Percentiles rank a stretch among this genome's conserved stretches.
These are phyloP conservation scores for Corticium candelabrum DNA, from an alignment of 37 sponge, comb jelly and placozoan genomes.

Conservation along the genomic window DNA sequence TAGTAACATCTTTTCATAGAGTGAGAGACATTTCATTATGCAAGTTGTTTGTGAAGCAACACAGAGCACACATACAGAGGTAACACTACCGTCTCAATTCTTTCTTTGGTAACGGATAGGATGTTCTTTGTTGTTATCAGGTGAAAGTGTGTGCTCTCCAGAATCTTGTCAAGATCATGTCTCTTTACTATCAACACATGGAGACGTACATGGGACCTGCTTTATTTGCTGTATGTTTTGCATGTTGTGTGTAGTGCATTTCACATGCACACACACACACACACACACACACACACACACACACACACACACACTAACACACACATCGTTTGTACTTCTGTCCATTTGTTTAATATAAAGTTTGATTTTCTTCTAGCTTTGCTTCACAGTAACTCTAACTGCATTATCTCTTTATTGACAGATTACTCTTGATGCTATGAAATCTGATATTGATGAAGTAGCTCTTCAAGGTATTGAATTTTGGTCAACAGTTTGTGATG, in stretches of 20 bases:
- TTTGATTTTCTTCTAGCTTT: too few species aligned
- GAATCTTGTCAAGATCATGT: slow-evolving; percentile 87
- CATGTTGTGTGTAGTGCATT: too few species aligned
- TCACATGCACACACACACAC: too few species aligned
- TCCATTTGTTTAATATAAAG: too few species aligned
- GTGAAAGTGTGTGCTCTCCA: slow-evolving; percentile 86
- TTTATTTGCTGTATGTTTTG: slow-evolving; percentile 82
- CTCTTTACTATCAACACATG: slow-evolving; percentile 95
- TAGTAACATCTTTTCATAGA: too few species aligned
- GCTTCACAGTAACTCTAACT: too few species aligned
- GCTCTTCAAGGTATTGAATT: slow-evolving; percentile 97
- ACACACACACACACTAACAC: not conserved
- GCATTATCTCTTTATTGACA: slow-evolving; percentile 2
- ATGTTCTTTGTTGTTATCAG: slow-evolving; percentile 15
- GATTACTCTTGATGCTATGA: slow-evolving; percentile 97
- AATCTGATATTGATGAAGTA: slow-evolving; percentile 56
- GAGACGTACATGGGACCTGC: slow-evolving; percentile 99
- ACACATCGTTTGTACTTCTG: not conserved
- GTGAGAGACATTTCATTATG: slow-evolving; percentile 95
- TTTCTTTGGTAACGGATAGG: not conserved
- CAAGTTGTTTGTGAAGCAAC: slow-evolving; percentile 60
- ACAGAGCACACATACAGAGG: not conserved
- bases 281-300: too few species aligned
- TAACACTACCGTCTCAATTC: not conserved
- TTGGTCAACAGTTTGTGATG: slow-evolving; percentile 99